Base-by-base conservation (phyloP, 1,140 invertebrate species). In the Danaus melanippus region DNA sequence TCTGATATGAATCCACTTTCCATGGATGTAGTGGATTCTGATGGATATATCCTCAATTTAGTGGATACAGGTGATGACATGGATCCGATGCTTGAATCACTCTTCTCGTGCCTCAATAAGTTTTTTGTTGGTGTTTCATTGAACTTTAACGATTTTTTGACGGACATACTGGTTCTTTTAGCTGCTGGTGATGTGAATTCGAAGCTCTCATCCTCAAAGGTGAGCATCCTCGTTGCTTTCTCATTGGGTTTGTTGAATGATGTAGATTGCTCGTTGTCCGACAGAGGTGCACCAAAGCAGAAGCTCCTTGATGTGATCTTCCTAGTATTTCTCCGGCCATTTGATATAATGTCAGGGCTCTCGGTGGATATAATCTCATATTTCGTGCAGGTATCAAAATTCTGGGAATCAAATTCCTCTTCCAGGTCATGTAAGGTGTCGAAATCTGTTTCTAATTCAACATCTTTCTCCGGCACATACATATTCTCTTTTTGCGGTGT, bases 301-400 rank as follows among this genome's bases (percentile, higher is more conserved):
- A 88, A 87, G 21, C 84, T 78, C 10, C 67, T 77, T 0, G 79
- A 69, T 2, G 62, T 76, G 0, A 87, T 66, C 51, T 81, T 80
- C 12, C 78, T 71, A 0, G 83, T 72, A 1, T 70, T 63, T 0
- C 73, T 58, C 1, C 79, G 44, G 0, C 81, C 80, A 46, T 72
- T 69, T 0, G 79, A 84, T 52, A 82, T 84, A 3, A 88, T 86
- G 45, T 87, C 67, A 0, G 87, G 87, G 48, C 84, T 87, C 46
- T 88, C 87, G 0, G 87, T 88, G 2, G 84, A 86, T 21, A 88
- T 86, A 1, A 88, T 86, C 56, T 88, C 87, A 40, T 87, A 88
- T 66, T 87, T 87, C 0, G 78, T 79, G 48, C 84, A 82, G n/a
- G 78, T 69, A 9, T 81, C 76, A 15, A 80, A 81, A 32, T 76